Conservation (phyloP, 2,888 invertebrate species). For the Callyntrura guangdongensis region DNA sequence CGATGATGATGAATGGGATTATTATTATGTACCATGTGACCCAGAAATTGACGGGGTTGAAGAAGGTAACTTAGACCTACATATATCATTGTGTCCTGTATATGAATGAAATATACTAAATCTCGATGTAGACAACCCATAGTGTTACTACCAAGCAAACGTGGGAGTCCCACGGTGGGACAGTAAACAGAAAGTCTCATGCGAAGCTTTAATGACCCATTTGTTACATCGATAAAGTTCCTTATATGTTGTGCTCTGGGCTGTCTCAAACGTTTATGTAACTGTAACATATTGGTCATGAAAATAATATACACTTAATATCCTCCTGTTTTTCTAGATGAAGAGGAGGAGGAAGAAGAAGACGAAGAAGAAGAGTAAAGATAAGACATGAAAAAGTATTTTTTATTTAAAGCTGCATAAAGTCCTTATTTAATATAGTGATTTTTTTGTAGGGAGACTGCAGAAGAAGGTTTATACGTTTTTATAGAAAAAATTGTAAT, state of each 20-base stretch:
- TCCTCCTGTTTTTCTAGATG: slow-evolving; percentile 50
- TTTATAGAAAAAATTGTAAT: background rate
- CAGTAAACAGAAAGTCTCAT: too few species aligned
- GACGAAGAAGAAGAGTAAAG: slow-evolving; percentile 54
- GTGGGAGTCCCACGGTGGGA: too few species aligned
- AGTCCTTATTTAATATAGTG: background rate
- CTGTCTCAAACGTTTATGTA: too few species aligned
- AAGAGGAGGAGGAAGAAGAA: slow-evolving; percentile 58
- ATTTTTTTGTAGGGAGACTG: background rate
- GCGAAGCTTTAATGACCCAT: too few species aligned
- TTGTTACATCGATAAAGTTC: too few species aligned
- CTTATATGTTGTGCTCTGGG: too few species aligned
- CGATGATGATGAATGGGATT: slow-evolving; percentile 59
- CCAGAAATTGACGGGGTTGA: slow-evolving; percentile 58
- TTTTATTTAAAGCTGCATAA: background rate
- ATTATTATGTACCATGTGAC: slow-evolving; percentile 62
- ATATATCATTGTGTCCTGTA: too few species aligned
- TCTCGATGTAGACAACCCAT: background rate
- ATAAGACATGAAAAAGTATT: background rate
- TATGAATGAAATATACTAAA: too few species aligned
- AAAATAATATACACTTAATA: too few species aligned
- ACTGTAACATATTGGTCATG: too few species aligned
- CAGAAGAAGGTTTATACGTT: background rate
- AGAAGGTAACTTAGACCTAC: slow-evolving; percentile 63
- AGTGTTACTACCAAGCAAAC: too few species aligned